Evolutionary conservation across 2,113 vertebrate genomes (phyloP).

Genomic region (Myrmophylax atrothorax): DNA sequence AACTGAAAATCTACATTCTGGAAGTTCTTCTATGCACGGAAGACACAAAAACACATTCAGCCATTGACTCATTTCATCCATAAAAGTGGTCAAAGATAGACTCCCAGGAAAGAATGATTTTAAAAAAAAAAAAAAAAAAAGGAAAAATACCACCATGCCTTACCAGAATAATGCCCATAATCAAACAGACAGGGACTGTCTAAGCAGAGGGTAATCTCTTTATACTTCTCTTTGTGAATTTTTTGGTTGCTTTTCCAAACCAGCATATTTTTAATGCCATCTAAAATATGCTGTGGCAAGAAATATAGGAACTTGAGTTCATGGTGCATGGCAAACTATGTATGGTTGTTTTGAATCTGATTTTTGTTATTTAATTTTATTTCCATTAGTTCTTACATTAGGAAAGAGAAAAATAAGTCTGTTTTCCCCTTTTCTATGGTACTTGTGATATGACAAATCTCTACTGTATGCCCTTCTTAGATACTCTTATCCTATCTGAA

Average conservation of each 20-base stretch:
- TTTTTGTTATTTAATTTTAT: not conserved
- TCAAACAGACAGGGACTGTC: not conserved
- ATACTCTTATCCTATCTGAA: not conserved
- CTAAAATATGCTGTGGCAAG: not conserved
- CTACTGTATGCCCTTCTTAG: not conserved
- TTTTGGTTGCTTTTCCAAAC: not conserved
- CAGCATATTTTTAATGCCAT: not conserved
- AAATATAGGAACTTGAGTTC: not conserved
- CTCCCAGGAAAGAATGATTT: not conserved
- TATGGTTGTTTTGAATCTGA: not conserved
- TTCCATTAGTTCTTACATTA: not conserved
- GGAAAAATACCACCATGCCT: not conserved
- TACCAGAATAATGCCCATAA: not conserved
- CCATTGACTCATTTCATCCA: not conserved
- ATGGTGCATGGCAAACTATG: not conserved
- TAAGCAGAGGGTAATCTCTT: not conserved
- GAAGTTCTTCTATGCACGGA: too few species aligned
- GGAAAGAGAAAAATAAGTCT: not conserved
- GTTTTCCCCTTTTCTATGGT: not conserved
- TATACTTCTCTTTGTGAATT: not conserved
- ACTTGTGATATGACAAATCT: not conserved
- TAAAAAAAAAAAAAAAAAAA: not conserved
- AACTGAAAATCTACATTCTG: not conserved
- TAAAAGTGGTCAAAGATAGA: not conserved
- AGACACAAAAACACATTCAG: not conserved